These are phyloP conservation scores for Scelioninae gen. 1 DNA, from an alignment of 2,888 invertebrate genomes.

Conservation along the genomic window DNA sequence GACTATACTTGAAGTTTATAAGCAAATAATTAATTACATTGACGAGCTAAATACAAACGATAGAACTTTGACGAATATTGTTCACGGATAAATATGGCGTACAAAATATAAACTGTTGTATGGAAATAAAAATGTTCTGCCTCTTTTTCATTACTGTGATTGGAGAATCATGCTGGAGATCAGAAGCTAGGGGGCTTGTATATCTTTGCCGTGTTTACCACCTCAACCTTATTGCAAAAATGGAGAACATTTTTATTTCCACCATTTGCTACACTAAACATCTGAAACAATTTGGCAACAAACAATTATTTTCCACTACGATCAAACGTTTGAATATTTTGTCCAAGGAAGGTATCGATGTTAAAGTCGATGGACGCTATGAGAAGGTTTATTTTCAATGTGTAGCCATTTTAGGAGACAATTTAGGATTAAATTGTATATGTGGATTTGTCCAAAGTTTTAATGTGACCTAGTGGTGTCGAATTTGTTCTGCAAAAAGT, in stretches of 20 bases:
- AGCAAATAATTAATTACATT: conserved; percentile 1
- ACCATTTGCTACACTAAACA: conserved; percentile 57
- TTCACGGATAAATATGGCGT: conserved; percentile 29
- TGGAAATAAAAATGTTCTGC: conserved; percentile 26
- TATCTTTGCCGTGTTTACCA: conserved; percentile 23
- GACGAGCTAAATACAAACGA: conserved; percentile 15
- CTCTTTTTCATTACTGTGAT: conserved; percentile 28
- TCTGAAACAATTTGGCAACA: conserved; percentile 51
- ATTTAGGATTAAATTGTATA: conserved; percentile 20
- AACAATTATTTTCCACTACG: conserved; percentile 44
- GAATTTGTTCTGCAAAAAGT: conserved; percentile 46
- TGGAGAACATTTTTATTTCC: conserved; percentile 50
- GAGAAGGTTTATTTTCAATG: conserved; percentile 20
- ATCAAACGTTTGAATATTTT: conserved; percentile 1
- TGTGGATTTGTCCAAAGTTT: conserved; percentile 30
- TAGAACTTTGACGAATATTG: conserved; percentile 10
- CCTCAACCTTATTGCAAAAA: conserved; percentile 49
- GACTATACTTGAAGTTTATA: conserved; percentile 6
- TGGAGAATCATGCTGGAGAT: conserved; percentile 1
- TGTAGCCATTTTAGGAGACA: neutral
- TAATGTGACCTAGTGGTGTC: conserved; percentile 13
- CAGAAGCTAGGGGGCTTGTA: conserved; percentile 1
- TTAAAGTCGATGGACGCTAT: conserved; percentile 24
- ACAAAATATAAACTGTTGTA: conserved; percentile 15
- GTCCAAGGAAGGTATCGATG: conserved; percentile 6